A percentile compares a stretch with the other conserved stretches of the same genome.
These are phyloP conservation scores for Diacarnus erythraeanus DNA, from an alignment of 37 sponge, comb jelly and placozoan genomes.

Conservation along the genomic window DNA sequence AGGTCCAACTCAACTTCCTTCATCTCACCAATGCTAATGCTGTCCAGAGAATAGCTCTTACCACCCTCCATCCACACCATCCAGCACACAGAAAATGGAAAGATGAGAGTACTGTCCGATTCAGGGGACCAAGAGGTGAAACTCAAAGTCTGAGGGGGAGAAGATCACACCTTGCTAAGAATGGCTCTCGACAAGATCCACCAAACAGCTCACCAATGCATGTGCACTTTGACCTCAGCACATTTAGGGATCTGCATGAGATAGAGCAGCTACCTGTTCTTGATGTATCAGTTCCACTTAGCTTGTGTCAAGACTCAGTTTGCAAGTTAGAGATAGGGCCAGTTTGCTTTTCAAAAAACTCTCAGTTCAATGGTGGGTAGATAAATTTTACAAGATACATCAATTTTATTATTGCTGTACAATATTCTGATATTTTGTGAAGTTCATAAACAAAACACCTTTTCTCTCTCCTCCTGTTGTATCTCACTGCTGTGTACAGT, in stretches of 20 bases:
- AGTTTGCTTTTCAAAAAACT: constrained; percentile 25
- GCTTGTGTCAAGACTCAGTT: neutral
- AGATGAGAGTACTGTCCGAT: neutral
- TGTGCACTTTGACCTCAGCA: neutral
- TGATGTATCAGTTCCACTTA: neutral
- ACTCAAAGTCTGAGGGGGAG: neutral
- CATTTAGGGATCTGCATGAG: neutral
- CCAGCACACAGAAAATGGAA: neutral
- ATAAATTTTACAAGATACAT: neutral
- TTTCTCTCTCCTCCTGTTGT: no score
- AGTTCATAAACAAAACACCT: no score
- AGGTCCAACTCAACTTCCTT: constrained; percentile 40
- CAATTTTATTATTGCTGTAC: no score
- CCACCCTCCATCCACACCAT: neutral
- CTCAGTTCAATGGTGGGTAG: constrained; percentile 4
- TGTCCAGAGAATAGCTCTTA: constrained; percentile 14
- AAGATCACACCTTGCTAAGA: neutral
- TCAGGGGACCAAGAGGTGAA: neutral
- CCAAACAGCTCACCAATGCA: neutral
- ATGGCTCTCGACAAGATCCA: neutral
- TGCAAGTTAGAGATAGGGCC: constrained; percentile 24
- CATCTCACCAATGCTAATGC: constrained; percentile 34
- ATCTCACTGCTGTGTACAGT: no score
- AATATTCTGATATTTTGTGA: no score
- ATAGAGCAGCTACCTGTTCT: constrained; percentile 22